Evolutionary conservation across 1,140 invertebrate genomes (phyloP).

Genomic region (Lasioglossum albipes): DNA sequence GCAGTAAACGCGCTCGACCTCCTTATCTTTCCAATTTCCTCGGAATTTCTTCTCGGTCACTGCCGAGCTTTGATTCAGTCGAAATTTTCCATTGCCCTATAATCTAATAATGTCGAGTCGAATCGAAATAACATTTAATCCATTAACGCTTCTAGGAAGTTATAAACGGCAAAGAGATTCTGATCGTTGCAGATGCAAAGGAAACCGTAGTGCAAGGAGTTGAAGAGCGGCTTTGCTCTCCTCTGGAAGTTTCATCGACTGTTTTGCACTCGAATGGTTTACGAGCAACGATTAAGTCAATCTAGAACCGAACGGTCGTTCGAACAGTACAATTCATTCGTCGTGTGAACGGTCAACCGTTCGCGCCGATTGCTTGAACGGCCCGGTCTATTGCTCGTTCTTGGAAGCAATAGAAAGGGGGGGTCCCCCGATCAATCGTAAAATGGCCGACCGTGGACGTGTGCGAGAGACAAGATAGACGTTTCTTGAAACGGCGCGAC

Average conservation of each 20-base stretch:
- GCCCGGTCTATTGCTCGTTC: constrained; percentile 20
- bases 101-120: too few relatives aligned
- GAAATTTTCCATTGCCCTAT: too few relatives aligned
- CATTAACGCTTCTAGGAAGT: too few relatives aligned
- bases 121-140: too few relatives aligned
- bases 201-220: too few relatives aligned
- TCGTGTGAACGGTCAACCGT: neutral
- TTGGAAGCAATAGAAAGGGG: constrained; percentile 25
- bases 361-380: neutral
- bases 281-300: neutral
- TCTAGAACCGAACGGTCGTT: neutral
- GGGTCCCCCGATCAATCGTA: constrained; percentile 27
- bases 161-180: too few relatives aligned
- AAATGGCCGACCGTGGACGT: constrained; percentile 32
- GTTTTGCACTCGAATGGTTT: neutral
- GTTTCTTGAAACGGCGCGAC: constrained; percentile 22
- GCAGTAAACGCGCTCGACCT: neutral
- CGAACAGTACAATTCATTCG: neutral
- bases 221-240: too few relatives aligned
- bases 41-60: neutral
- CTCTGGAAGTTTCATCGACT: too few relatives aligned
- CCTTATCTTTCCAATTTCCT: neutral
- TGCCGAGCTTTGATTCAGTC: neutral
- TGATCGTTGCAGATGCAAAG: too few relatives aligned
- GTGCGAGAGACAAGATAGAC: constrained; percentile 22